A percentile compares a stretch with the other conserved stretches of the same genome.
phyloP scores from a whole-genome alignment of 2,888 invertebrate species.

The Smittia aterrima region DNA sequence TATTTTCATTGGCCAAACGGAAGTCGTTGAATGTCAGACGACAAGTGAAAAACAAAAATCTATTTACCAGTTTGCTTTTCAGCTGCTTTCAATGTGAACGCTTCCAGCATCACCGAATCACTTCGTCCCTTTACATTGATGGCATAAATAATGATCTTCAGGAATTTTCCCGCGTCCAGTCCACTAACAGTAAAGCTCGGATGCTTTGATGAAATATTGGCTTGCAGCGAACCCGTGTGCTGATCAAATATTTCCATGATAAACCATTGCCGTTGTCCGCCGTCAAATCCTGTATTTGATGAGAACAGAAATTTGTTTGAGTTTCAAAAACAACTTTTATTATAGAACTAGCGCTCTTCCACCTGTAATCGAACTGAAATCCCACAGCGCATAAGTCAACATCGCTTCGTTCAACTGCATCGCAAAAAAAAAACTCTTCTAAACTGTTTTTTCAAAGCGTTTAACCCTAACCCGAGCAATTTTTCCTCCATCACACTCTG shows the following conservation, averaged over 20 bases:
- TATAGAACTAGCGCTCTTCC: too few species aligned
- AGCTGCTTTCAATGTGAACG: slow-evolving; percentile 70
- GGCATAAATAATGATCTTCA: slow-evolving; percentile 77
- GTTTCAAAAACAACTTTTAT: not conserved
- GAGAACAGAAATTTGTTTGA: not conserved
- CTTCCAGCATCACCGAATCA: slow-evolving; percentile 67
- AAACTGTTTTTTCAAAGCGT: too few species aligned
- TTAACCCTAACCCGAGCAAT: too few species aligned
- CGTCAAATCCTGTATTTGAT: slow-evolving; percentile 62
- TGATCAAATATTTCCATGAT: slow-evolving; percentile 71
- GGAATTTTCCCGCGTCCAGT: slow-evolving; percentile 73
- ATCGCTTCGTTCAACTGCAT: too few species aligned
- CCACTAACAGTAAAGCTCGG: slow-evolving; percentile 75
- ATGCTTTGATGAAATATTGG: slow-evolving; percentile 66
- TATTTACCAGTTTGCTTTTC: slow-evolving; percentile 72
- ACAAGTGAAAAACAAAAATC: slow-evolving; percentile 1
- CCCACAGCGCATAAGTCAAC: too few species aligned
- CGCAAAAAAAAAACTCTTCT: too few species aligned
- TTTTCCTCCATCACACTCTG: too few species aligned
- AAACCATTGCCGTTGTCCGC: slow-evolving; percentile 71
- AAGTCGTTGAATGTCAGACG: too few species aligned
- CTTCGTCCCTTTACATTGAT: slow-evolving; percentile 81
- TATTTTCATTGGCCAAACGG: not conserved
- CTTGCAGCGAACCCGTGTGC: slow-evolving; percentile 60
- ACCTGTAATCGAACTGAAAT: too few species aligned